phyloP scores from a whole-genome alignment of 2,888 invertebrate genomes.

The Trissolcus brochymenae region DNA sequence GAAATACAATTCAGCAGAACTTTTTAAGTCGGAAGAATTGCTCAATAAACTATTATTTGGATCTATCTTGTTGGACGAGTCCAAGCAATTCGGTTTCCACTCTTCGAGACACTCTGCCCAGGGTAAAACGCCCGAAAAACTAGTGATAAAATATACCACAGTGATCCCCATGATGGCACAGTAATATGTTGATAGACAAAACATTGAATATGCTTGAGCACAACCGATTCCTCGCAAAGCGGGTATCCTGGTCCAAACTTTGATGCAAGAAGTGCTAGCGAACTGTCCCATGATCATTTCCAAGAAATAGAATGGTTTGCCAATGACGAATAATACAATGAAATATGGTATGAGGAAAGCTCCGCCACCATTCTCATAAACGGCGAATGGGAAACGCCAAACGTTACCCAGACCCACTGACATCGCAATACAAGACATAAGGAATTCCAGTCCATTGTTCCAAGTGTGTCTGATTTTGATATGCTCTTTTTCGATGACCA shows the following conservation, averaged over 20 bases:
- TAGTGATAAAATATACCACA: conserved; percentile 74
- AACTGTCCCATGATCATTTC: conserved; percentile 92
- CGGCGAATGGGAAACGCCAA: conserved; percentile 83
- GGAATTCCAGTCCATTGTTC: conserved; percentile 81
- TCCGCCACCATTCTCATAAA: conserved; percentile 83
- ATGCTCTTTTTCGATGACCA: conserved; percentile 35
- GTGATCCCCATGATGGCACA: conserved; percentile 76
- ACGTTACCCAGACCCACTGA: conserved; percentile 84
- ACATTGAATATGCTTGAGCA: conserved; percentile 76
- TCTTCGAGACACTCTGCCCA: conserved; percentile 73
- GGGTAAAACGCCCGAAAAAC: conserved; percentile 74
- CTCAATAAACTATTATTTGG: conserved; percentile 10
- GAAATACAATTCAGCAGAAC: conserved; percentile 72
- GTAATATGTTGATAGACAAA: conserved; percentile 76
- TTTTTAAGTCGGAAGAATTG: conserved; percentile 49
- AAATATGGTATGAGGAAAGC: conserved; percentile 84
- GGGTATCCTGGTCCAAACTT: conserved; percentile 84
- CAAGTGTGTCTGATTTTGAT: conserved; percentile 74
- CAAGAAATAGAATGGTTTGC: conserved; percentile 89
- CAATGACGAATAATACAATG: conserved; percentile 81
- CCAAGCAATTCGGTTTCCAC: conserved; percentile 66
- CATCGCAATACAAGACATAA: conserved; percentile 83
- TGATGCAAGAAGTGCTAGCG: conserved; percentile 87
- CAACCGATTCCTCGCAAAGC: conserved; percentile 83
- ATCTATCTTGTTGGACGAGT: conserved; percentile 55